These are phyloP conservation scores for Entomobrya proxima DNA, from an alignment of 2,888 invertebrate species.

Conservation along the genomic window DNA sequence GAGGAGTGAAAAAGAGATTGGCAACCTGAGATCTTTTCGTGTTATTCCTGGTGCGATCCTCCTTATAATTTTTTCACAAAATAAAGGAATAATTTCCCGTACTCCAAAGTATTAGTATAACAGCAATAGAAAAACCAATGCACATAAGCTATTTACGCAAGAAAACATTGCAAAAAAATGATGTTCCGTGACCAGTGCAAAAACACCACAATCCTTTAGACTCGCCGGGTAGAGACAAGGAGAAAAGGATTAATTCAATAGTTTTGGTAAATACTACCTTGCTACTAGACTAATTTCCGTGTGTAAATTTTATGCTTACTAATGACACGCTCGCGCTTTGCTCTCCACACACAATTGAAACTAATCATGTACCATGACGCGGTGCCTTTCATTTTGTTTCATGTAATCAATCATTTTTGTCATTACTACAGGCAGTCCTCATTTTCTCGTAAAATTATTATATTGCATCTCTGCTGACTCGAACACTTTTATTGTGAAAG, in stretches of 20 bases:
- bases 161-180: neutral
- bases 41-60: no score
- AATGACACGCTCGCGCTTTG: slow-evolving; percentile 1
- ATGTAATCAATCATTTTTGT: slow-evolving; percentile 26
- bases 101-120: no score
- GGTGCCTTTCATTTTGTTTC: slow-evolving; percentile 11
- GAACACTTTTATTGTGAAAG: neutral
- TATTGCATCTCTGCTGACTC: no score
- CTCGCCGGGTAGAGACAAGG: neutral
- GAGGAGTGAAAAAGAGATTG: neutral
- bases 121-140: neutral
- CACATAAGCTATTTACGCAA: neutral
- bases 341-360: neutral
- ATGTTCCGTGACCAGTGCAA: neutral
- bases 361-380: slow-evolving; percentile 10
- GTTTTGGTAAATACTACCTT: neutral
- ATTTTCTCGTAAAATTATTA: neutral
- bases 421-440: neutral
- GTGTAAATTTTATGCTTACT: slow-evolving; percentile 13
- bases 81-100: no score
- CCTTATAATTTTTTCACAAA: no score
- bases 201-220: neutral
- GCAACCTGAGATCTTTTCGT: no score
- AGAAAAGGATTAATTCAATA: neutral
- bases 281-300: neutral